Conservation (phyloP, 2,797 vertebrate genomes). For the Diplodus sargus region DNA sequence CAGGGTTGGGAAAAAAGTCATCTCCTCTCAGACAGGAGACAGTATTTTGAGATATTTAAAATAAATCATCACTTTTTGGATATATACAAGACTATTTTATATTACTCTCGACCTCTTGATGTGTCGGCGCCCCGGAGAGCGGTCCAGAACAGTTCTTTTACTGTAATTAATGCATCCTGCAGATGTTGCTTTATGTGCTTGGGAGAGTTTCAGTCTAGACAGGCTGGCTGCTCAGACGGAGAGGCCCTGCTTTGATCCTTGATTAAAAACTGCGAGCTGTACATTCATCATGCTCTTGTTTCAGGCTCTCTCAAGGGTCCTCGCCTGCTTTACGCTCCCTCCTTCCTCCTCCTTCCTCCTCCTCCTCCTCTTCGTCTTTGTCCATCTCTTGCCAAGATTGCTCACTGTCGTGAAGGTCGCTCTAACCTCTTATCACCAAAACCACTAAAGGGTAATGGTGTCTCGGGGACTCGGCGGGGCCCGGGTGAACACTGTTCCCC, state of each 20-base stretch:
- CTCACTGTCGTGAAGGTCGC: slow-evolving; percentile 64
- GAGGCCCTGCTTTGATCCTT: slow-evolving; percentile 87
- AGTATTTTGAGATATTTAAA: background rate
- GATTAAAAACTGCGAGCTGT: slow-evolving; percentile 86
- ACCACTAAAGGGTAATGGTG: slow-evolving; percentile 55
- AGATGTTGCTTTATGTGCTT: slow-evolving; percentile 88
- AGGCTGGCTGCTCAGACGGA: slow-evolving; percentile 83
- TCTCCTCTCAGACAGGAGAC: slow-evolving; percentile 4
- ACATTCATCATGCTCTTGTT: slow-evolving; percentile 85
- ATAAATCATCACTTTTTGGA: slow-evolving; percentile 4
- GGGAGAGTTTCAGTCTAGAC: slow-evolving; percentile 87
- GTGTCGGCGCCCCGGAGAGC: slow-evolving; percentile 65
- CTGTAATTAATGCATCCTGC: slow-evolving; percentile 86
- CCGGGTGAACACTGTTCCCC: slow-evolving; percentile 11
- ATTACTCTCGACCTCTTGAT: slow-evolving; percentile 38
- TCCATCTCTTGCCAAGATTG: slow-evolving; percentile 58
- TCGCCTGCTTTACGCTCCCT: slow-evolving; percentile 55
- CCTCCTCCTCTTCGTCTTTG: slow-evolving; percentile 33
- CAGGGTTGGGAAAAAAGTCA: background rate
- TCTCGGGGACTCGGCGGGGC: slow-evolving; percentile 25
- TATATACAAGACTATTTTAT: slow-evolving; percentile 18
- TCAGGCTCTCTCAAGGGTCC: slow-evolving; percentile 74
- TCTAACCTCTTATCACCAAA: slow-evolving; percentile 62
- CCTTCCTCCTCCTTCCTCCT: slow-evolving; percentile 39
- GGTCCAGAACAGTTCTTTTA: slow-evolving; percentile 73